Evolutionary conservation across 2,113 vertebrate genomes (phyloP).

Genomic region (Melanotaenia duboulayi): DNA sequence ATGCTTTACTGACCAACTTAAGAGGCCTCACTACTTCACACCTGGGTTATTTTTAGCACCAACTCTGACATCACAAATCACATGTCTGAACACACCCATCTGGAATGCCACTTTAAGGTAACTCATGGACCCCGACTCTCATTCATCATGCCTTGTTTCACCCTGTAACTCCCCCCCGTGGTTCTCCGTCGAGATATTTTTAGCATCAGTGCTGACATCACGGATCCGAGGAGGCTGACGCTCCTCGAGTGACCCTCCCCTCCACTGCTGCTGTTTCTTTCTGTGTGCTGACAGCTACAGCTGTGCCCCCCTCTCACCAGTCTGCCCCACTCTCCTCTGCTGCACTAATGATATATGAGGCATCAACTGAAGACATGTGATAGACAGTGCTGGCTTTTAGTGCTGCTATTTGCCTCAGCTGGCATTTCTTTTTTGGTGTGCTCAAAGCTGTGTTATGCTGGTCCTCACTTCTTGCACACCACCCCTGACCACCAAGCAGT

Average conservation of each 20-base stretch:
- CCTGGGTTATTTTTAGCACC: slow-evolving; percentile 81
- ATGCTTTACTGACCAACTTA: not conserved
- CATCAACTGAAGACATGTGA: slow-evolving; percentile 27
- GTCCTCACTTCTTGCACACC: slow-evolving; percentile 44
- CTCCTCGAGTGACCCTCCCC: slow-evolving; percentile 66
- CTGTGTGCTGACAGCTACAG: slow-evolving; percentile 67
- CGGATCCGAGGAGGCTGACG: slow-evolving; percentile 63
- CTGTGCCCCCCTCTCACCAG: slow-evolving; percentile 61
- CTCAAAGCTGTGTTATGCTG: slow-evolving; percentile 20
- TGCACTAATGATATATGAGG: slow-evolving; percentile 53
- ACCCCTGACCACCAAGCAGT: slow-evolving; percentile 54
- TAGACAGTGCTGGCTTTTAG: slow-evolving; percentile 40
- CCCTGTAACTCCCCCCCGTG: slow-evolving; percentile 42
- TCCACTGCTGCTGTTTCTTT: slow-evolving; percentile 54
- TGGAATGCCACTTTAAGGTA: slow-evolving; percentile 40
- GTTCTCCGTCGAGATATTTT: slow-evolving; percentile 79
- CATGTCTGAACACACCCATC: slow-evolving; percentile 33
- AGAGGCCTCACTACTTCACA: not conserved
- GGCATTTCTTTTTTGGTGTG: slow-evolving; percentile 24
- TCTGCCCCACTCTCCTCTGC: slow-evolving; percentile 12
- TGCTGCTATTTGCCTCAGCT: slow-evolving; percentile 20
- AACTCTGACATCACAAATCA: slow-evolving; percentile 71
- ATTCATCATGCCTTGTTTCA: slow-evolving; percentile 42
- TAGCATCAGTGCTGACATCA: slow-evolving; percentile 85
- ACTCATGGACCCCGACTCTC: slow-evolving; percentile 48